Conservation (phyloP, 2,888 invertebrate species). For the Spicauda simplicius region DNA sequence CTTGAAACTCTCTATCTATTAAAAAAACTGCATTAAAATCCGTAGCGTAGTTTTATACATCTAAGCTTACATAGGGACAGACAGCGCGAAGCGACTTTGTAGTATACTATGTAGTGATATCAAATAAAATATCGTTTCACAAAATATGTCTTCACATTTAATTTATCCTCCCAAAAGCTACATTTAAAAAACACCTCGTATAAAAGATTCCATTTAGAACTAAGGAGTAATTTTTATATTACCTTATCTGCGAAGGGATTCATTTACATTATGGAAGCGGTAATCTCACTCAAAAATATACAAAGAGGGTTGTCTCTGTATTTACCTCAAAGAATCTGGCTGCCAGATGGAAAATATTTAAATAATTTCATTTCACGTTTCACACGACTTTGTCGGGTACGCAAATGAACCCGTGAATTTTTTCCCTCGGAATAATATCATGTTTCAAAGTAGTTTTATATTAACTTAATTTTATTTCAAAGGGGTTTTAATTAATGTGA, state of each 20-base stretch:
- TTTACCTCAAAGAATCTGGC: slow-evolving; percentile 49
- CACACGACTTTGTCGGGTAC: slow-evolving; percentile 45
- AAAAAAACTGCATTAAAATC: too few relatives aligned
- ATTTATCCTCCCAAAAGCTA: too few relatives aligned
- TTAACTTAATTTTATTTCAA: not conserved
- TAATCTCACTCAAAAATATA: slow-evolving; percentile 48
- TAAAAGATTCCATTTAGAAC: slow-evolving; percentile 20
- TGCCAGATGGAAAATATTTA: slow-evolving; percentile 51
- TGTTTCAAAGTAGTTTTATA: slow-evolving; percentile 21
- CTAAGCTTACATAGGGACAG: too few relatives aligned
- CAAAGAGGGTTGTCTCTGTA: slow-evolving; percentile 47
- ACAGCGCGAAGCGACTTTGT: too few relatives aligned
- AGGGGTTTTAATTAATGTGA: not conserved
- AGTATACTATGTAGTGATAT: too few relatives aligned
- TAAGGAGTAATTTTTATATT: slow-evolving; percentile 33
- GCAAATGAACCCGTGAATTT: slow-evolving; percentile 33
- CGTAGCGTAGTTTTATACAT: too few relatives aligned
- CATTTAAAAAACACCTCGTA: slow-evolving; percentile 7
- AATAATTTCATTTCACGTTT: slow-evolving; percentile 59
- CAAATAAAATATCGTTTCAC: too few relatives aligned
- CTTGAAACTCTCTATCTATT: too few relatives aligned
- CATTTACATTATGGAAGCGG: slow-evolving; percentile 47
- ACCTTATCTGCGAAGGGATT: slow-evolving; percentile 37
- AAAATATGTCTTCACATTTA: too few relatives aligned
- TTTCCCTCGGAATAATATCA: slow-evolving; percentile 43